These are phyloP conservation scores for Azorinus chamasolen DNA, from an alignment of 2,888 invertebrate genomes.

Conservation along the genomic window DNA sequence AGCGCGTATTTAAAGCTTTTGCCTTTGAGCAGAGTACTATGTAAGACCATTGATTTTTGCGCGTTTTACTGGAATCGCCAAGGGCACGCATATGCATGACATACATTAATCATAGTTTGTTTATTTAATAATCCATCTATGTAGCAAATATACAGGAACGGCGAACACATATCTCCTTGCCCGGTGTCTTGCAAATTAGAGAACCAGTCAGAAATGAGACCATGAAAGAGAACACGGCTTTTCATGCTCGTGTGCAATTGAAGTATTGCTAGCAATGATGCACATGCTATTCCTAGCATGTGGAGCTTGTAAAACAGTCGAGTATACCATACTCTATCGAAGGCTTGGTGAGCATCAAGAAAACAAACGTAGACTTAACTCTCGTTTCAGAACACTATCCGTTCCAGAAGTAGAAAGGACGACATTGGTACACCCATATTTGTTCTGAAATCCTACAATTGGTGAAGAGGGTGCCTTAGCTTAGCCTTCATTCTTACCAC, in stretches of 20 bases:
- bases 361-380: constrained; percentile 9
- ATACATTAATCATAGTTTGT: constrained; percentile 2
- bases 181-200: constrained; percentile 5
- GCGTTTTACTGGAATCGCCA: constrained; percentile 4
- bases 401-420: neutral
- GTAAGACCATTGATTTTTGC: neutral
- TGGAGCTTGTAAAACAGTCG: constrained; percentile 3
- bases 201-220: constrained; percentile 2
- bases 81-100: neutral
- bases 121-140: neutral
- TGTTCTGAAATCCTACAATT: neutral
- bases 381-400: neutral
- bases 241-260: neutral
- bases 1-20: too few species aligned
- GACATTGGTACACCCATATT: neutral
- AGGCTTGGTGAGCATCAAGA: neutral
- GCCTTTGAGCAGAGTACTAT: neutral
- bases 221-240: neutral
- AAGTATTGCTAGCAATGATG: neutral
- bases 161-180: neutral
- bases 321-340: constrained; percentile 1
- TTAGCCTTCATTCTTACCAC: neutral
- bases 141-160: constrained; percentile 4
- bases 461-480: neutral
- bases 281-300: neutral